Conservation (phyloP, 2,797 vertebrate genomes). For the Florisuga fusca region DNA sequence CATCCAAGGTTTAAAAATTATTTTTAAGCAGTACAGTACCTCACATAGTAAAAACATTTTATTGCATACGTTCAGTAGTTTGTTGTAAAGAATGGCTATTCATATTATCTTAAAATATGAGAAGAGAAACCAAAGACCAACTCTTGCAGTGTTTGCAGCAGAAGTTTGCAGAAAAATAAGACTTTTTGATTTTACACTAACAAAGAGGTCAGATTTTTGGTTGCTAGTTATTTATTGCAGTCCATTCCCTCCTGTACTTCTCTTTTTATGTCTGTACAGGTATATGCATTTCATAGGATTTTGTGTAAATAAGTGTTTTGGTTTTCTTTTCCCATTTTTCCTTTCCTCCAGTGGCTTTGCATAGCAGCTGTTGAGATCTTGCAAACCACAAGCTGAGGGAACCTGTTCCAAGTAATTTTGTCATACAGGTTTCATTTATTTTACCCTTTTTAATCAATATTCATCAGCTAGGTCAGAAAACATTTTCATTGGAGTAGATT, state of each 20-base stretch:
- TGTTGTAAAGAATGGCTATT: neutral
- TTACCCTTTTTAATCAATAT: neutral
- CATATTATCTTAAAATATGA: neutral
- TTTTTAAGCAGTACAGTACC: neutral
- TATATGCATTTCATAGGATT: neutral
- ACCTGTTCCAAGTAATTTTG: neutral
- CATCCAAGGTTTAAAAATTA: neutral
- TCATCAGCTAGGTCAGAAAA: neutral
- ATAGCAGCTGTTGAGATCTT: neutral
- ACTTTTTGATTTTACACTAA: neutral
- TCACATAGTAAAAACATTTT: neutral
- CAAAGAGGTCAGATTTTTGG: neutral
- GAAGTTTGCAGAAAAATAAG: neutral
- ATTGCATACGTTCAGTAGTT: neutral
- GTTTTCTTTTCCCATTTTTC: neutral
- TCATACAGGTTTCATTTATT: neutral
- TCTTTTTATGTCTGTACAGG: neutral
- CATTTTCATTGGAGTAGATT: neutral
- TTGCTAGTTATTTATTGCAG: neutral
- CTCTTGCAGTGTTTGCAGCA: neutral
- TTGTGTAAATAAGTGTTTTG: neutral
- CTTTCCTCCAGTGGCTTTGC: neutral
- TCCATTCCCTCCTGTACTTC: neutral
- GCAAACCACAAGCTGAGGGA: neutral
- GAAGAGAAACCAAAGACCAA: rapidly evolving